phyloP scores from a whole-genome alignment of 2,797 vertebrate species.

The Chiloscyllium punctatum region DNA sequence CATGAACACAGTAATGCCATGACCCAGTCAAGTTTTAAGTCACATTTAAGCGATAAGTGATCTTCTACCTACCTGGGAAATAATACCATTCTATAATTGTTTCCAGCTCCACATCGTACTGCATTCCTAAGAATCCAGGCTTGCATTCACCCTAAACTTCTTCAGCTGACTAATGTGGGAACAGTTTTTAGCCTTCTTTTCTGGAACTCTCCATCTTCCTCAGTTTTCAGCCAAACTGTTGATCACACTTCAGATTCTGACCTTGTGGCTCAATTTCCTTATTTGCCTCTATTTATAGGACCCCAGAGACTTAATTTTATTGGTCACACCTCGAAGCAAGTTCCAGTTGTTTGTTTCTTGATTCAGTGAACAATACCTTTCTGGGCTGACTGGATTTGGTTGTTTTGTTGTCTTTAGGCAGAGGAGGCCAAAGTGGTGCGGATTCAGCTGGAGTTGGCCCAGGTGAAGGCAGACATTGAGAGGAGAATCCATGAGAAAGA shows the following conservation, averaged over 20 bases:
- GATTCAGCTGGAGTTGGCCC: conserved; percentile 61
- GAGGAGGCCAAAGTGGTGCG: conserved; percentile 62
- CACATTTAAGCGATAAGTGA: background rate
- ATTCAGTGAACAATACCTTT: conserved; percentile 28
- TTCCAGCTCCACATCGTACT: background rate
- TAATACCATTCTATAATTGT: background rate
- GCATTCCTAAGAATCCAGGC: background rate
- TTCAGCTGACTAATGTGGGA: background rate
- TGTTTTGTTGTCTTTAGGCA: conserved; percentile 47
- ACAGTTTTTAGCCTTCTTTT: background rate
- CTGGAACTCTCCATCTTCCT: background rate
- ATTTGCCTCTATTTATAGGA: background rate
- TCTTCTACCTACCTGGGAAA: background rate
- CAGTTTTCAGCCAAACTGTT: background rate
- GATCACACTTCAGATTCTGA: background rate
- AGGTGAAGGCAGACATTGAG: conserved; percentile 64
- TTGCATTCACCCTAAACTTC: background rate
- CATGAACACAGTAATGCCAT: background rate
- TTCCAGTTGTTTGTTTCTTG: background rate
- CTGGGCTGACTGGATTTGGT: conserved; percentile 19
- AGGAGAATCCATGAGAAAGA: conserved; percentile 62
- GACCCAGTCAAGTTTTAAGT: background rate
- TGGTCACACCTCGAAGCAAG: background rate
- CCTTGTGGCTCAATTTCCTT: background rate
- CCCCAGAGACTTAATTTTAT: background rate